Conservation (phyloP, 2,113 vertebrate genomes). For the Ceyx melanurus region DNA sequence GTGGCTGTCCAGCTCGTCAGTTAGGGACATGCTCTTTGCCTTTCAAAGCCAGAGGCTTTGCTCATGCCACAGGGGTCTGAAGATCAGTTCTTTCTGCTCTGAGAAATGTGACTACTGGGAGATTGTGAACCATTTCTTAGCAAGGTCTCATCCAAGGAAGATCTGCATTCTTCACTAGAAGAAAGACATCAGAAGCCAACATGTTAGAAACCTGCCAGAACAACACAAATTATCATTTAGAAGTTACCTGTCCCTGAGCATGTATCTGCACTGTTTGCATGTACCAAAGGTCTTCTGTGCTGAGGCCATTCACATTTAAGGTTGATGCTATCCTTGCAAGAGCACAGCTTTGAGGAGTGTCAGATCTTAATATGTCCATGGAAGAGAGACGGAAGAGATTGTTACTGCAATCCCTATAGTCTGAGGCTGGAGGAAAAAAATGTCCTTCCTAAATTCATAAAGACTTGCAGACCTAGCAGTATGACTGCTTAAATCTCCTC, state of each 20-base stretch:
- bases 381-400: background rate
- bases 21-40: slow-evolving; percentile 50
- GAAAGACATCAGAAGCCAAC: background rate
- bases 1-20: slow-evolving; percentile 16
- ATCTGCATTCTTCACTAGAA: background rate
- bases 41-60: background rate
- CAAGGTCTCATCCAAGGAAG: background rate
- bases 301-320: background rate
- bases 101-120: accelerated
- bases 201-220: background rate
- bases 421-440: background rate
- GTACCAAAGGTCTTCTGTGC: background rate
- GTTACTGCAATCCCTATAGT: background rate
- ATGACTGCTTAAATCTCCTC: background rate
- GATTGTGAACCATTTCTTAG: background rate
- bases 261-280: accelerated
- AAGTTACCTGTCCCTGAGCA: background rate
- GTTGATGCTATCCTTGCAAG: background rate
- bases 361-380: background rate
- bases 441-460: background rate
- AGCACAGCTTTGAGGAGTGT: background rate
- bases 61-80: background rate
- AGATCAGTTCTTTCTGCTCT: background rate
- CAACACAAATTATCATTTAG: background rate
- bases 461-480: background rate